Base-by-base conservation (phyloP, 2,113 vertebrate genomes). In the Cynoglossus semilaevis region DNA sequence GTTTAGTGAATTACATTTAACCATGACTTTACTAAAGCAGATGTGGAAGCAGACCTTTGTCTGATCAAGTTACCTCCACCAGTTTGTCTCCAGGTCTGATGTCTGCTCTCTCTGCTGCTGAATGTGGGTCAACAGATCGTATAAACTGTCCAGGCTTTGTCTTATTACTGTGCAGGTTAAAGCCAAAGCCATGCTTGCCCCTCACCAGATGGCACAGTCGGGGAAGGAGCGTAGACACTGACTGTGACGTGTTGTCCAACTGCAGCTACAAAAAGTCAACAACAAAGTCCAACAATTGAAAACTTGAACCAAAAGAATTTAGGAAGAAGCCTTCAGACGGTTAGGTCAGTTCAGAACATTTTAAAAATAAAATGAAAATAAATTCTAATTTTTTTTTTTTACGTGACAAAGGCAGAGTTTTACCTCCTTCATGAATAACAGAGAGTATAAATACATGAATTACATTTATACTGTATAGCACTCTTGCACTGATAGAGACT, bases 161-260 rank as follows among this genome's bases (percentile, higher is more conserved):
- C 72, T 95, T 98, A 62, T 95, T 90, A 0, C 91, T 96, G 88
- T 96, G 95, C 66, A 98, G 88, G 87, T 98, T 97, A 84, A 99
- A 99, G 43, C 97, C 96, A 0, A 95, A 98, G 67, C 96, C 96
- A 1, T 55, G 84, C 67, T 93, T 88, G 3, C 90, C 90, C 56
- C 92, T 94, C 64, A 89, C 78, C 66, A 98, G 87, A 60, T 92
- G 90, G 81, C 94, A 98, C 45, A 97, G 91, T 2, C 96, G 92
- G 0, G 95, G 96, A 3, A 92, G 88, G 35, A 87, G 87, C 77
- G 94, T 92, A 38, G 61, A 83, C 0, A 67, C 63, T 6, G 87
- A 80, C 70, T 92, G 92, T 72, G 93, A 77, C 0, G 60, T 54
- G 3, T 88, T 18, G 67, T 92, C 91, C 79, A 90, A 74, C 0